phyloP scores from a whole-genome alignment of 2,888 invertebrate species.

The Epinotia bilunana region DNA sequence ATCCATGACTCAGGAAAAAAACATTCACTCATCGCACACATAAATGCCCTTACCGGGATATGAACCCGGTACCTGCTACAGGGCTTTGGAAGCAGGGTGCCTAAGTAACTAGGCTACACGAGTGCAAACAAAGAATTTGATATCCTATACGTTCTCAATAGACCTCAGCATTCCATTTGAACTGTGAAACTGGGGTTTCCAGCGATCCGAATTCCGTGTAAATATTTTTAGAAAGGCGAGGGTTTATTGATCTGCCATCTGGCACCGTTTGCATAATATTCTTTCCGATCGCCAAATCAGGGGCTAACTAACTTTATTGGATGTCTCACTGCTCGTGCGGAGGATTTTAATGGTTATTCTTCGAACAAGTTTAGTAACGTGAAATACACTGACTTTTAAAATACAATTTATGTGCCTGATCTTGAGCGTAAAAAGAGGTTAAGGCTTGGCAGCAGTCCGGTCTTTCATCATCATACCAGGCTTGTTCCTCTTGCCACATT shows the following conservation, averaged over 20 bases:
- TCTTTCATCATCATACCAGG: too few species aligned
- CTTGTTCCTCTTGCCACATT: too few species aligned
- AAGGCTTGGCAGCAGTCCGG: too few species aligned
- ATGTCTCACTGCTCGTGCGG: conserved; percentile 35
- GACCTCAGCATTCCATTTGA: too few species aligned
- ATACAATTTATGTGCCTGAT: not conserved
- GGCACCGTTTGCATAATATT: conserved; percentile 60
- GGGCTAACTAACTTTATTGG: conserved; percentile 43
- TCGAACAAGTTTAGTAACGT: conserved; percentile 10
- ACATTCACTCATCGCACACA: too few species aligned
- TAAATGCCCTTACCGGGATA: too few species aligned
- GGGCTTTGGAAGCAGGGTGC: too few species aligned
- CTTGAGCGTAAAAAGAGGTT: not conserved
- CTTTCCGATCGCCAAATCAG: conserved; percentile 52
- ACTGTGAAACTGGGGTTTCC: conserved; percentile 3
- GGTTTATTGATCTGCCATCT: conserved; percentile 62
- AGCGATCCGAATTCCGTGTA: conserved; percentile 32
- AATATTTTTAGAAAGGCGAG: conserved; percentile 49
- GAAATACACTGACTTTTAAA: not conserved
- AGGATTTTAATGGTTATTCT: conserved; percentile 13
- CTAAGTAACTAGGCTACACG: too few species aligned
- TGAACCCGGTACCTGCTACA: too few species aligned
- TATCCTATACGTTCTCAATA: too few species aligned
- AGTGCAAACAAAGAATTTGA: too few species aligned
- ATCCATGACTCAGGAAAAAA: too few species aligned